phyloP scores from a whole-genome alignment of 2,797 vertebrate genomes.

The Microchirus variegatus region DNA sequence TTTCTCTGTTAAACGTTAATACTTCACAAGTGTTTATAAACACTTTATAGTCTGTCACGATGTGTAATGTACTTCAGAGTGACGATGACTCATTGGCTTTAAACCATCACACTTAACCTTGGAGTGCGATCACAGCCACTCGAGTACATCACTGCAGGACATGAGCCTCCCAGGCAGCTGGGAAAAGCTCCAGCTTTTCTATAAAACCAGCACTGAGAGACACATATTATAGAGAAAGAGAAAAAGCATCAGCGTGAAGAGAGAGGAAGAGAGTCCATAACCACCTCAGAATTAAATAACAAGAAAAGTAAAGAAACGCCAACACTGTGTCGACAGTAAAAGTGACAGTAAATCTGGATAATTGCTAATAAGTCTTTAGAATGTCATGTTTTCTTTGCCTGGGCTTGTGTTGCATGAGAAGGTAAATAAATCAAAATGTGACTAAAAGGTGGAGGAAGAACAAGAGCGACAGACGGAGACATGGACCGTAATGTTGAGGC shows the following conservation, averaged over 20 bases:
- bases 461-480: no score
- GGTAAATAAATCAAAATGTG: no score
- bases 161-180: conserved; percentile 17
- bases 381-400: no score
- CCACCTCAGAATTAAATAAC: no score
- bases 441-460: no score
- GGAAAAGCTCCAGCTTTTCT: conserved; percentile 41
- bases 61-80: conserved; percentile 29
- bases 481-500: background rate
- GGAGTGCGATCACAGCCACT: conserved; percentile 35
- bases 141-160: conserved; percentile 6
- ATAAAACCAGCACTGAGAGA: conserved; percentile 57
- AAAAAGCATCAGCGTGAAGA: background rate
- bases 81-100: conserved; percentile 50
- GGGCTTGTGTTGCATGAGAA: no score
- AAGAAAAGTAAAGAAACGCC: no score
- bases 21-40: conserved; percentile 39
- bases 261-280: no score
- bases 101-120: conserved; percentile 34
- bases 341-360: no score
- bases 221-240: background rate
- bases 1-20: conserved; percentile 23
- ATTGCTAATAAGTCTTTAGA: no score
- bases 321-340: no score
- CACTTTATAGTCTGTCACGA: conserved; percentile 24